phyloP scores from a whole-genome alignment of 2,888 invertebrate genomes.

The Agapostemon virescens region DNA sequence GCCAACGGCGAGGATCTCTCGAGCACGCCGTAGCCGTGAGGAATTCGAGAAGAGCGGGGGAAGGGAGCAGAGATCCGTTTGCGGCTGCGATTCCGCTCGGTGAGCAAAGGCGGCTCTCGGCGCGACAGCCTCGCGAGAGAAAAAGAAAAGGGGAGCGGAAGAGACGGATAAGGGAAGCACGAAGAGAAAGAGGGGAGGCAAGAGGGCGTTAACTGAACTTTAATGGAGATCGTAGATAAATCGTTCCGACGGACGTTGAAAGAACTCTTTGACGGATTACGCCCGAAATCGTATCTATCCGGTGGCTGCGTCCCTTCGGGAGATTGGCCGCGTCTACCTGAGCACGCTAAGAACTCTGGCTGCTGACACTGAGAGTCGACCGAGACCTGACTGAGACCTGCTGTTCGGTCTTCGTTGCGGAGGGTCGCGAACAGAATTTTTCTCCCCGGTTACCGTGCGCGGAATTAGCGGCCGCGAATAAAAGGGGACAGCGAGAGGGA shows the following conservation, averaged over 20 bases:
- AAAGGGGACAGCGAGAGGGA: constrained; percentile 26
- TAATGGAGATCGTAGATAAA: constrained; percentile 80
- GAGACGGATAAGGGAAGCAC: constrained; percentile 36
- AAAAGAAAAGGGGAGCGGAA: constrained; percentile 38
- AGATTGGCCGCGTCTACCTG: constrained; percentile 53
- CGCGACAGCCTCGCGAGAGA: constrained; percentile 10
- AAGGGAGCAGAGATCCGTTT: constrained; percentile 14
- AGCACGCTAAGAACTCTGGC: neutral
- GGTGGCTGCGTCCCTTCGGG: constrained; percentile 62
- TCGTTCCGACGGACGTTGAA: constrained; percentile 73
- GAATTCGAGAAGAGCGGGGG: constrained; percentile 31
- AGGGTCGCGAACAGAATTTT: neutral
- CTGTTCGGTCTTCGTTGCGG: neutral
- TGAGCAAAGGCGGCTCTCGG: neutral
- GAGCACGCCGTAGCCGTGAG: neutral
- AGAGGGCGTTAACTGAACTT: constrained; percentile 80
- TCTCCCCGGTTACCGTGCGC: constrained; percentile 6
- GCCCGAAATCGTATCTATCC: constrained; percentile 77
- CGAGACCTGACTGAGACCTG: constrained; percentile 3
- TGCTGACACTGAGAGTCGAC: neutral
- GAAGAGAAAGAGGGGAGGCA: constrained; percentile 57
- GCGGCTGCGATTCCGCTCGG: constrained; percentile 30
- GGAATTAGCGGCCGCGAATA: constrained; percentile 34
- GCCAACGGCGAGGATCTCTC: neutral
- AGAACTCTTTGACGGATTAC: constrained; percentile 80